Base-by-base conservation (phyloP, 2,797 vertebrate species). In the Brotula barbata region DNA sequence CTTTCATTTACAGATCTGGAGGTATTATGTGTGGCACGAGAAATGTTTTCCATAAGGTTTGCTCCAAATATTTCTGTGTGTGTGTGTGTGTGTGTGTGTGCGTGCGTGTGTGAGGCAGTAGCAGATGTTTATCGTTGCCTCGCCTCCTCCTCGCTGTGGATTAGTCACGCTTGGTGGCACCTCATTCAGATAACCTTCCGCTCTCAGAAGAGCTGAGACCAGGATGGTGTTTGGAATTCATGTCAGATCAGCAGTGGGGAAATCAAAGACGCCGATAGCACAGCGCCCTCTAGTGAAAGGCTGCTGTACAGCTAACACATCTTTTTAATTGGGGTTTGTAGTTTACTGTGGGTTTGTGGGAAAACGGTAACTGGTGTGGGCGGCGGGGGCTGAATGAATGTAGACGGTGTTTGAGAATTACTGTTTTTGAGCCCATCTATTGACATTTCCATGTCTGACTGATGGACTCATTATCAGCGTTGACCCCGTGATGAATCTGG, bases 101-200 rank as follows among this genome's bases (percentile, higher is more conserved):
- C 19, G 53, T 20, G 22, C 22, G 55, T 19, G 42, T 13, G 25
- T 28, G 25, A 28, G 25, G 67, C 74, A 40, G 20, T 39, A 76
- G 71, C 82, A 84, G 75, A 85, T 84, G 74, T 80, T 85, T 73
- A 86, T 84, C 83, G 62, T 64, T 58, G 33, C 75, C 43, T 68
- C 37, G 4, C 25, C 25, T 39, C 73, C 81, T 80, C 72, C 67
- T 75, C 47, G 19, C 56, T 75, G 68, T 77, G 88, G 84, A 89
- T 90, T 84, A 86, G 81, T 81, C 78, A 84, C 84, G 89, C 79
- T 77, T 72, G 77, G 82, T 62, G 82, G 75, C 76, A 60, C 71
- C 73, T 70, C 71, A 41, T 78, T 57, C 58, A 72, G 85, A 88
- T 88, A 85, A 86, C 79, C 82, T 78, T 79, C 68, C 64, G 44